Evolutionary conservation across 2,888 invertebrate genomes (phyloP).

Genomic region (Linnaemya tessellans): DNA sequence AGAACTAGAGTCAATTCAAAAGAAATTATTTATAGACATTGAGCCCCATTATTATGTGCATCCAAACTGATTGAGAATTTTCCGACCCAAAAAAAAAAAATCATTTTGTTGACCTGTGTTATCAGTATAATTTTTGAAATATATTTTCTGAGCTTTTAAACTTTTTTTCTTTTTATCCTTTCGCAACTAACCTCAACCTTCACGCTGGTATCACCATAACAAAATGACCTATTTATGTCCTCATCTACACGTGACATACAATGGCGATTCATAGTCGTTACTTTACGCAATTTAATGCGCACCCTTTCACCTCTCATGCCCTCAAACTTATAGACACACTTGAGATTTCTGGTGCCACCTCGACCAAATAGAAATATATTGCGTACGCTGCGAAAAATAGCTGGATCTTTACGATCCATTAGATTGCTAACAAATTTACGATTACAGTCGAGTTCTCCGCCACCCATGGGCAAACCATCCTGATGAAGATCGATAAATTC

Average conservation of each 20-base stretch:
- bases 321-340: constrained; percentile 95
- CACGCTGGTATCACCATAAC: constrained; percentile 88
- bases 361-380: constrained; percentile 94
- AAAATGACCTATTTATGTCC: constrained; percentile 88
- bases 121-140: too few species aligned
- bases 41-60: too few species aligned
- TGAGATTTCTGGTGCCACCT: constrained; percentile 92
- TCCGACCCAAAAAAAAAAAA: too few species aligned
- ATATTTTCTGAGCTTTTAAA: background rate
- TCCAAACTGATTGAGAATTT: too few species aligned
- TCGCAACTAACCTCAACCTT: constrained; percentile 85
- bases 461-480: constrained; percentile 91
- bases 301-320: constrained; percentile 92
- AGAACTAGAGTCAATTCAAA: too few species aligned
- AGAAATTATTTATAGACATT: too few species aligned
- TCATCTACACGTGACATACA: constrained; percentile 83
- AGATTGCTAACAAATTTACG: constrained; percentile 88
- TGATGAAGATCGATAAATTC: constrained; percentile 95
- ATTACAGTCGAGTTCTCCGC: constrained; percentile 87
- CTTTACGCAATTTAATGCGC: constrained; percentile 89
- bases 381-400: constrained; percentile 90
- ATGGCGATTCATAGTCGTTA: constrained; percentile 86
- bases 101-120: too few species aligned
- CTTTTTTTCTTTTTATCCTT: background rate
- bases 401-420: constrained; percentile 85